Percentiles rank a stretch among this genome's conserved stretches.
Evolutionary conservation across 2,888 invertebrate genomes (phyloP).

Genomic region (Orthonevra nobilis): DNA sequence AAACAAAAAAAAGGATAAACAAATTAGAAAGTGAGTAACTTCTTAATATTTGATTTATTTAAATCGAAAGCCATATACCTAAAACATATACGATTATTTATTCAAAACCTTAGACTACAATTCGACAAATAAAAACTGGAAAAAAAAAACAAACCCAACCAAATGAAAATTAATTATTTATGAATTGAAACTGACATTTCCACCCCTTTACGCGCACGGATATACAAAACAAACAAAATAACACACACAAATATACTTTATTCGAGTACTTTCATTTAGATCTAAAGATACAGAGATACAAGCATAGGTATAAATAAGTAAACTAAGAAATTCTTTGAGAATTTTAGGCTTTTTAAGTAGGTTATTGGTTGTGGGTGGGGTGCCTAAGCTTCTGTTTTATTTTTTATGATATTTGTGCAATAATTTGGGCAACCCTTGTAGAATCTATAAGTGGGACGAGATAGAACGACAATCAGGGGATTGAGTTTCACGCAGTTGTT

Average conservation of each 20-base stretch:
- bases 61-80: slow-evolving; percentile 36
- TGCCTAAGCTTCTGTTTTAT: too few relatives aligned
- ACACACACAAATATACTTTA: slow-evolving; percentile 5
- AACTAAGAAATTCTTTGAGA: slow-evolving; percentile 26
- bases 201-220: slow-evolving; percentile 58
- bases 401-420: too few relatives aligned
- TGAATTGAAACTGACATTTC: slow-evolving; percentile 70
- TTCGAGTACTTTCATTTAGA: background rate
- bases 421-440: too few relatives aligned
- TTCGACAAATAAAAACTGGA: slow-evolving; percentile 31
- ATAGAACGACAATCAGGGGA: too few relatives aligned
- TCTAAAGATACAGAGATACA: background rate
- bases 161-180: slow-evolving; percentile 69
- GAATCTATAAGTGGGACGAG: too few relatives aligned
- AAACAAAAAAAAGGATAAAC: slow-evolving; percentile 33
- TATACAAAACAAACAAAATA: slow-evolving; percentile 25
- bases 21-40: slow-evolving; percentile 49
- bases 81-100: too few relatives aligned
- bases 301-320: slow-evolving; percentile 20
- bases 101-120: slow-evolving; percentile 25
- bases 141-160: slow-evolving; percentile 33
- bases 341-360: slow-evolving; percentile 22
- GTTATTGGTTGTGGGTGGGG: slow-evolving; percentile 10
- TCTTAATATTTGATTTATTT: background rate
- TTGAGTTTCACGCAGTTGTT: too few relatives aligned